Base-by-base conservation (phyloP, 2,888 invertebrate genomes). In the Itoplectis maculator region DNA sequence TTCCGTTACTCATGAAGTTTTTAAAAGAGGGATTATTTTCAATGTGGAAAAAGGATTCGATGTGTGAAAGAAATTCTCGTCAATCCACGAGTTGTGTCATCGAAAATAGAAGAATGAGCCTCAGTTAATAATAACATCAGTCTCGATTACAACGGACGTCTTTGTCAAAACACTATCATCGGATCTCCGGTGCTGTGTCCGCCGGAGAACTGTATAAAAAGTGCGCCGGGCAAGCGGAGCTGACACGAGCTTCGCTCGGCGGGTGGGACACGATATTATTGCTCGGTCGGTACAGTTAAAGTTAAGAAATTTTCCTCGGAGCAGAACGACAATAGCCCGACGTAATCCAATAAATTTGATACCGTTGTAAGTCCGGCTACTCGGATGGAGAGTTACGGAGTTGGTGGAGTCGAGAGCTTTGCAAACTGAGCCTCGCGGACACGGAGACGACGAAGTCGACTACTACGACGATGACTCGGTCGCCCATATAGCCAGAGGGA, bases 261-360 rank as follows among this genome's bases (percentile, higher is more conserved):
- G 65, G 69, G 75, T 37, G 66, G 8, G n/a, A n/a, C 49, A 72
- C 79, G 75, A 68, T 82, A 68, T 79, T 79, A 82, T 82, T 82
- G 72, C 79, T 70, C 65, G 59, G 61, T 23, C 56, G 66, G 61
- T 76, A 51, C 29, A 54, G 56, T 73, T 66, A 72, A 45, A 72
- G 66, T 72, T 72, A 70, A 45, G 61, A 79, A 79, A 66, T 76
- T 82, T 72, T 82, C 66, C 66, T 35, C 51, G 51, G 51, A 69
- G 47, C 65, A 49, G 61, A 79, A 79, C 79, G 72, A 82, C 82
- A 82, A 82, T 82, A 72, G 79, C 70, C 66, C 79, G 66, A 68
- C 66, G 79, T 76, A 76, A 79, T 82, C 79, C 82, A 79, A 82
- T 82, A 82, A 79, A 82, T 79, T 76, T 82, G 70, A 82, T 82